phyloP scores from a whole-genome alignment of 1,140 invertebrate genomes.

The Hydropsyche tenuis region DNA sequence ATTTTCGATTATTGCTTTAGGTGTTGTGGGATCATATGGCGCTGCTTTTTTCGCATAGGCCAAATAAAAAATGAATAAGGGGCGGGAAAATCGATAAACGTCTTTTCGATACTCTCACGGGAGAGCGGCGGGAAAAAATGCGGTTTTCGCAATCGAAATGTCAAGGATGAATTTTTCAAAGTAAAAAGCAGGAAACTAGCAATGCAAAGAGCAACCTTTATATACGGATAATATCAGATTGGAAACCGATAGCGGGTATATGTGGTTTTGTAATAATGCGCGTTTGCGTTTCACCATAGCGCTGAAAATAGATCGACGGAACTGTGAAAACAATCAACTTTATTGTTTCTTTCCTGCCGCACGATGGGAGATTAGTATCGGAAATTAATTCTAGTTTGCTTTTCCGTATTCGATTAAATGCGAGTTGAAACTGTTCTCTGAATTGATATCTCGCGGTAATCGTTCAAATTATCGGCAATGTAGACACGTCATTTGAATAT shows the following conservation, averaged over 20 bases:
- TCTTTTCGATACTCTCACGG: not conserved
- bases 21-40: constrained; percentile 1
- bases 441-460: not conserved
- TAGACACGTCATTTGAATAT: not conserved
- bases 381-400: constrained; percentile 5
- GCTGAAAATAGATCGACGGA: constrained; percentile 2
- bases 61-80: not conserved
- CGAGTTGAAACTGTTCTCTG: not conserved
- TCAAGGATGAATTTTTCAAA: no score
- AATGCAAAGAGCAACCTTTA: no score
- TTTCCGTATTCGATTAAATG: constrained; percentile 8
- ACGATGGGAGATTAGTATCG: not conserved
- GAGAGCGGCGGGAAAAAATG: not conserved
- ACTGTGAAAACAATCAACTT: not conserved
- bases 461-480: not conserved
- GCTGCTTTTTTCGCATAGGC: not conserved
- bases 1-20: constrained; percentile 1
- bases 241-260: no score
- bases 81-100: not conserved
- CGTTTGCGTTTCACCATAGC: no score
- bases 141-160: not conserved
- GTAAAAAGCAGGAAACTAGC: no score
- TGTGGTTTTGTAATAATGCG: no score
- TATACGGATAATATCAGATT: no score
- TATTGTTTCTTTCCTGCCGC: not conserved